A percentile compares a stretch with the other conserved stretches of the same genome.
These are phyloP conservation scores for Zoanthus solanderi DNA, from an alignment of 92 coral and sea anemone genomes.

Conservation along the genomic window DNA sequence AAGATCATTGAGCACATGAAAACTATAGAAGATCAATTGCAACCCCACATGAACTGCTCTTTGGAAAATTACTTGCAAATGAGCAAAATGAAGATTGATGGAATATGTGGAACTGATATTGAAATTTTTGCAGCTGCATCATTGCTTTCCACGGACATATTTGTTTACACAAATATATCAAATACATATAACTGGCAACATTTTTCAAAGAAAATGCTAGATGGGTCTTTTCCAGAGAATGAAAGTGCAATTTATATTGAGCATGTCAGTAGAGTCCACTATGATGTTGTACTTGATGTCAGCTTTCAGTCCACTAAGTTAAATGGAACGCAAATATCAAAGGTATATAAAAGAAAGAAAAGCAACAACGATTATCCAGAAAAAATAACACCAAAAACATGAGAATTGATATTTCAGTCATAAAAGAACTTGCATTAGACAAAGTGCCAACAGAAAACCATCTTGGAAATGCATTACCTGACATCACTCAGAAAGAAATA, in stretches of 20 bases:
- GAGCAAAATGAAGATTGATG: conserved; percentile 34
- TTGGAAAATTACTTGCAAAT: not conserved
- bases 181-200: conserved; percentile 43
- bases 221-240: conserved; percentile 46
- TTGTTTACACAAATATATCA: conserved; percentile 47
- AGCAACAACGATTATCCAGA: not conserved
- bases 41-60: not conserved
- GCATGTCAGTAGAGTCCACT: conserved; percentile 52
- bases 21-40: not conserved
- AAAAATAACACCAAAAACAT: not conserved
- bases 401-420: not conserved
- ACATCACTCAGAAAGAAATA: not conserved
- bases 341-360: not conserved
- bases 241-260: conserved; percentile 58
- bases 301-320: conserved; percentile 1
- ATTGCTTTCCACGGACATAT: conserved; percentile 46
- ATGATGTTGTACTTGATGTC: conserved; percentile 55
- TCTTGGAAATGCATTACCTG: not conserved
- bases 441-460: not conserved
- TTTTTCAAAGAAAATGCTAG: conserved; percentile 59
- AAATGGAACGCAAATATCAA: not conserved
- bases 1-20: conserved; percentile 8
- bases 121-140: conserved; percentile 50
- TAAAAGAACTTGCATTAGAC: not conserved
- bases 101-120: conserved; percentile 10